Evolutionary conservation across 2,113 vertebrate genomes (phyloP).

Genomic region (Gasterosteus aculeatus): DNA sequence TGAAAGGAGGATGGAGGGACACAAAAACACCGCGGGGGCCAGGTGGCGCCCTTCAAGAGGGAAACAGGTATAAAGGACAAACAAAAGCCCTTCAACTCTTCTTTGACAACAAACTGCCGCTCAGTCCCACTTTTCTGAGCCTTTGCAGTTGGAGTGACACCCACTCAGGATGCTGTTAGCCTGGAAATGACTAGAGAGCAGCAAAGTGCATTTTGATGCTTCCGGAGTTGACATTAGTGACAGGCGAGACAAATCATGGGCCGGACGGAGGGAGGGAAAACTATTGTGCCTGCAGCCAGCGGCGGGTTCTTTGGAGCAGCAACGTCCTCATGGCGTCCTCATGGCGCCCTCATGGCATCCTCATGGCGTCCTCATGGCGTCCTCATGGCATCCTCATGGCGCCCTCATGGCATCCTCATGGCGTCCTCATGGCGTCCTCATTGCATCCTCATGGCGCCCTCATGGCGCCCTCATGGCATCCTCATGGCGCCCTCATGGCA

Average conservation of each 20-base stretch:
- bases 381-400: too few relatives aligned
- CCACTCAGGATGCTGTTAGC: not conserved
- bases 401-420: too few relatives aligned
- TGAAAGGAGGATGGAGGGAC: not conserved
- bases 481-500: too few relatives aligned
- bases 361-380: too few relatives aligned
- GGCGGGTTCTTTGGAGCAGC: not conserved
- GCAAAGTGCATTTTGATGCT: constrained; percentile 34
- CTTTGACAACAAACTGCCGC: constrained; percentile 15
- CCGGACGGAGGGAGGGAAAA: not conserved
- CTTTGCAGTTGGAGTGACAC: constrained; percentile 6
- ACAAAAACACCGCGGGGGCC: not conserved
- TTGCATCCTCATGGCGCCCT: too few relatives aligned
- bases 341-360: too few relatives aligned
- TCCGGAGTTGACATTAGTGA: constrained; percentile 7
- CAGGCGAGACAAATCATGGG: constrained; percentile 7
- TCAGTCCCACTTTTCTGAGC: not conserved
- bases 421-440: too few relatives aligned
- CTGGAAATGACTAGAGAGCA: constrained; percentile 28
- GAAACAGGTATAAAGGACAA: constrained; percentile 19
- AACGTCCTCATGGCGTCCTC: not conserved
- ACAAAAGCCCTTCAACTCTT: constrained; percentile 31
- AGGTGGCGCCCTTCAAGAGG: not conserved
- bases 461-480: too few relatives aligned
- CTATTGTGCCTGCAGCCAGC: not conserved